phyloP scores from a whole-genome alignment of 2,888 invertebrate genomes.

The Pseudococcus longispinus region DNA sequence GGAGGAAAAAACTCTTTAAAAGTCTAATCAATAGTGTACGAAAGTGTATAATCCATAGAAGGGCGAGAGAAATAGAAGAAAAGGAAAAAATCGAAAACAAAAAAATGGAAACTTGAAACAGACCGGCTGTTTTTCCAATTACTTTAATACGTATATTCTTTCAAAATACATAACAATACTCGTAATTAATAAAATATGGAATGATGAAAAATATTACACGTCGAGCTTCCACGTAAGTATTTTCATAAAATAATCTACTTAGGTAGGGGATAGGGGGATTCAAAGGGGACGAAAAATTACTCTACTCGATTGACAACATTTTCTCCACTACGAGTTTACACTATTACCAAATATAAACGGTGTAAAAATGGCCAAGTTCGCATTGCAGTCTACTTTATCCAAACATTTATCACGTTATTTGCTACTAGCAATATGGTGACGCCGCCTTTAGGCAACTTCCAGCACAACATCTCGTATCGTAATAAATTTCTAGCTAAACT shows the following conservation, averaged over 20 bases:
- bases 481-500: slow-evolving; percentile 25
- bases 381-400: no score
- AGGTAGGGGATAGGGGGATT: no score
- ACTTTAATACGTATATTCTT: not conserved
- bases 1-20: slow-evolving; percentile 14
- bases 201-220: slow-evolving; percentile 21
- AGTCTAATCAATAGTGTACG: slow-evolving; percentile 51
- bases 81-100: slow-evolving; percentile 26
- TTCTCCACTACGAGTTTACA: not conserved
- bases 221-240: not conserved
- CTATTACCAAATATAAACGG: not conserved
- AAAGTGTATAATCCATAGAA: slow-evolving; percentile 48
- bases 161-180: slow-evolving; percentile 29
- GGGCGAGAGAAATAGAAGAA: not conserved
- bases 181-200: slow-evolving; percentile 21
- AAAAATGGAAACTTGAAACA: slow-evolving; percentile 46
- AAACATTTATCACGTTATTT: not conserved
- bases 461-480: not conserved
- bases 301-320: not conserved
- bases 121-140: slow-evolving; percentile 18
- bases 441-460: not conserved
- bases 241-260: not conserved
- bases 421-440: not conserved
- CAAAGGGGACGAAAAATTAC: not conserved
- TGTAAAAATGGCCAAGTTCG: not conserved